phyloP scores from a whole-genome alignment of 2,888 invertebrate genomes.

The Embidobia sp. region DNA sequence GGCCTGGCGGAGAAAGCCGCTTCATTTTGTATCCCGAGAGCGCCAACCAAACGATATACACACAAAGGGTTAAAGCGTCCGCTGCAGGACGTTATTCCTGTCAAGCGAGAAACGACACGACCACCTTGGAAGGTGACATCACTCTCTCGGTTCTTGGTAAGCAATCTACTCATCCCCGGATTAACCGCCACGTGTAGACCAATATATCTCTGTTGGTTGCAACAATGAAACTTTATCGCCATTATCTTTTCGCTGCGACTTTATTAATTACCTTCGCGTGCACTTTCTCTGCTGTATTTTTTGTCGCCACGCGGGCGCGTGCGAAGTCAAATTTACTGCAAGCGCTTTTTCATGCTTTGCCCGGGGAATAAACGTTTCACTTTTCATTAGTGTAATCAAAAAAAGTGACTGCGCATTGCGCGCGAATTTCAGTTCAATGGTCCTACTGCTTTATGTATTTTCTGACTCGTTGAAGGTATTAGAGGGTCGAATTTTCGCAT shows the following conservation, averaged over 20 bases:
- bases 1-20: conserved; percentile 87
- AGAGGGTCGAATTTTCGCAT: no score
- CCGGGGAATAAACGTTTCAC: conserved; percentile 16
- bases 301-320: background rate
- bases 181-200: conserved; percentile 47
- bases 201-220: conserved; percentile 50
- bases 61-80: conserved; percentile 84
- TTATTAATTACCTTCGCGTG: conserved; percentile 31
- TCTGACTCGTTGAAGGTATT: no score
- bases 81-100: conserved; percentile 90
- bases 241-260: conserved; percentile 40
- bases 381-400: conserved; percentile 17
- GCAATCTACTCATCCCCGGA: conserved; percentile 71
- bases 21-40: conserved; percentile 89
- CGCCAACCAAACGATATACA: conserved; percentile 90
- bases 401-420: conserved; percentile 12
- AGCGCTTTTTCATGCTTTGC: conserved; percentile 28
- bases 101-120: conserved; percentile 87
- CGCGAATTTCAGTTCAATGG: no score
- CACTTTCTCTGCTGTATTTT: background rate
- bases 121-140: conserved; percentile 85
- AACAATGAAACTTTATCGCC: conserved; percentile 48
- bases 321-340: conserved; percentile 26
- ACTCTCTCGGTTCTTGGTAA: conserved; percentile 87
- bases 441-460: background rate